Evolutionary conservation across 2,888 invertebrate species (phyloP).

Genomic region (Theretra japonica): DNA sequence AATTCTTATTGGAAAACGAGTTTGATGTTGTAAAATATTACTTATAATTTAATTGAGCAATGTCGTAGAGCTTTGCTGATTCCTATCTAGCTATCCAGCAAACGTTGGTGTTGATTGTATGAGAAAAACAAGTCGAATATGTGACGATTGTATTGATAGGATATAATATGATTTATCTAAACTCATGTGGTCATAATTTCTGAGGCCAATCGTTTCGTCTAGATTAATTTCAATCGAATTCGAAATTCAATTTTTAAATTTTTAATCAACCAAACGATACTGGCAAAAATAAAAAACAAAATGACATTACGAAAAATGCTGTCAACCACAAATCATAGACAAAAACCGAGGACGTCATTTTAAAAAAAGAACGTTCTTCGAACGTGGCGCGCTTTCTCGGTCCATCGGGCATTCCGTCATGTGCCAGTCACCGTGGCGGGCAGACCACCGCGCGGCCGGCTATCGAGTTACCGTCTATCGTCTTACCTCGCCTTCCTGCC

Average conservation of each 20-base stretch:
- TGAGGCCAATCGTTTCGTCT: not conserved
- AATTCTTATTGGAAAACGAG: constrained; percentile 37
- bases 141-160: no score
- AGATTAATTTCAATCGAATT: not conserved
- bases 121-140: no score
- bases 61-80: no score
- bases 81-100: no score
- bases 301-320: constrained; percentile 35
- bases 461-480: constrained; percentile 81
- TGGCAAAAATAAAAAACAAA: constrained; percentile 32
- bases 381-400: constrained; percentile 82
- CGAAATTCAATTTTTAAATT: not conserved
- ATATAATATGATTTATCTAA: no score
- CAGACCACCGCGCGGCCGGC: constrained; percentile 76
- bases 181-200: no score
- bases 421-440: constrained; percentile 75
- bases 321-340: constrained; percentile 56
- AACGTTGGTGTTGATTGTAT: no score
- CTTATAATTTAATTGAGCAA: no score
- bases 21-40: not conserved
- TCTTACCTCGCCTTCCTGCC: constrained; percentile 80
- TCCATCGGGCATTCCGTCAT: constrained; percentile 83
- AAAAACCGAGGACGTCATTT: constrained; percentile 42
- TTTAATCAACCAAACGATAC: constrained; percentile 30
- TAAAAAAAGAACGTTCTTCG: constrained; percentile 61